Conservation (phyloP, 1,140 invertebrate genomes). For the Lamellibrachia luymesi region DNA sequence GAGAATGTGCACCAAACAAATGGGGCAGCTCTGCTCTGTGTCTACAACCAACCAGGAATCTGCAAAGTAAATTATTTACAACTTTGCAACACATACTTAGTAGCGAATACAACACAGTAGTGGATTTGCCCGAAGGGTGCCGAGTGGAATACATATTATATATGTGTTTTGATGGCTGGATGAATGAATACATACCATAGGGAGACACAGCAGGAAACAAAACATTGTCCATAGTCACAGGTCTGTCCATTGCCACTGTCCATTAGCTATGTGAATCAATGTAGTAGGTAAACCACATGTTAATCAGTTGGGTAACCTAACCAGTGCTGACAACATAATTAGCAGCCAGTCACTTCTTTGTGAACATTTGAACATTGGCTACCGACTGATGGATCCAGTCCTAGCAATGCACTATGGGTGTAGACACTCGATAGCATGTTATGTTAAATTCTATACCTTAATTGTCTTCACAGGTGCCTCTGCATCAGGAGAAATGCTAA, state of each 20-base stretch:
- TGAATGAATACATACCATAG: too few species aligned
- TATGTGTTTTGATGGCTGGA: neutral
- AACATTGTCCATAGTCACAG: neutral
- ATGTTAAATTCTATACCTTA: neutral
- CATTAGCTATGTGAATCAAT: neutral
- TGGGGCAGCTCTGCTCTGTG: neutral
- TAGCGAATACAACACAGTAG: neutral
- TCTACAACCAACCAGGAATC: neutral
- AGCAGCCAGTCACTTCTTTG: neutral
- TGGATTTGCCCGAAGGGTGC: neutral
- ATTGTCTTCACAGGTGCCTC: neutral
- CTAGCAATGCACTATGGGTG: neutral
- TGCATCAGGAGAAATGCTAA: neutral
- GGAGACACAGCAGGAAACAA: neutral
- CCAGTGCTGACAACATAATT: neutral
- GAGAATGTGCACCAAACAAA: too few species aligned
- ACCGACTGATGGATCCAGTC: neutral
- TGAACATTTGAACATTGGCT: too few species aligned
- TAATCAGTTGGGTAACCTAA: neutral
- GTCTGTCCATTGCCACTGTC: neutral
- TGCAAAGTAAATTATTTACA: neutral
- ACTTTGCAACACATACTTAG: neutral
- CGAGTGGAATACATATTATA: neutral
- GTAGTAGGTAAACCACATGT: neutral
- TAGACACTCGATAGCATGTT: neutral